Conservation (phyloP, 2,113 vertebrate species). For the Rhombomys opimus region DNA sequence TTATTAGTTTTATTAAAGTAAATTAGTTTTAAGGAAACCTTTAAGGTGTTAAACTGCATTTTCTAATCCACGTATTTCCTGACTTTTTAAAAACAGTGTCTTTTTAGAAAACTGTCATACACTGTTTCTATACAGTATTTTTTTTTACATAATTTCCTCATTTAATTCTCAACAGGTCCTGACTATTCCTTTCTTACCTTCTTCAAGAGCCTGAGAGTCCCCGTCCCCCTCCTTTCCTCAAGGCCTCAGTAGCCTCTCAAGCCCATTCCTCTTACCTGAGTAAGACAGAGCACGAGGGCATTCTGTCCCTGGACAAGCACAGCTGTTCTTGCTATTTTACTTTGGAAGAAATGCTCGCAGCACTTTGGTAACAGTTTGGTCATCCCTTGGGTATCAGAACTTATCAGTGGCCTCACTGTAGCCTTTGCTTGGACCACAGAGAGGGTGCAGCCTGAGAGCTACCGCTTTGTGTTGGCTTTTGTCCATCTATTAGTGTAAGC, state of each 20-base stretch:
- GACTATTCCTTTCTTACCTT: not conserved
- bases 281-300: not conserved
- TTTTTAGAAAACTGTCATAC: not conserved
- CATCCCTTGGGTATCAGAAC: not conserved
- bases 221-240: not conserved
- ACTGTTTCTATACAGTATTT: not conserved
- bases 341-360: not conserved
- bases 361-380: not conserved
- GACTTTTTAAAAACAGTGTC: conserved; percentile 1
- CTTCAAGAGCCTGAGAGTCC: not conserved
- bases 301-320: not conserved
- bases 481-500: not conserved
- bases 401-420: not conserved
- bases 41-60: not conserved
- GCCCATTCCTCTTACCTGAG: not conserved
- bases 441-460: not conserved
- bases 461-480: not conserved
- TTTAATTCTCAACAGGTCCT: not conserved
- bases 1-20: conserved; percentile 54
- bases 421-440: not conserved
- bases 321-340: not conserved
- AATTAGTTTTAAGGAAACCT: not conserved
- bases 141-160: not conserved
- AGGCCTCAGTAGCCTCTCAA: conserved; percentile 36
- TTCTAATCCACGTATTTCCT: not conserved